Evolutionary conservation across 2,113 vertebrate species (phyloP), one percentile per base, ranked within the genome.

Genomic region (Psilopsiagon aymara): DNA sequence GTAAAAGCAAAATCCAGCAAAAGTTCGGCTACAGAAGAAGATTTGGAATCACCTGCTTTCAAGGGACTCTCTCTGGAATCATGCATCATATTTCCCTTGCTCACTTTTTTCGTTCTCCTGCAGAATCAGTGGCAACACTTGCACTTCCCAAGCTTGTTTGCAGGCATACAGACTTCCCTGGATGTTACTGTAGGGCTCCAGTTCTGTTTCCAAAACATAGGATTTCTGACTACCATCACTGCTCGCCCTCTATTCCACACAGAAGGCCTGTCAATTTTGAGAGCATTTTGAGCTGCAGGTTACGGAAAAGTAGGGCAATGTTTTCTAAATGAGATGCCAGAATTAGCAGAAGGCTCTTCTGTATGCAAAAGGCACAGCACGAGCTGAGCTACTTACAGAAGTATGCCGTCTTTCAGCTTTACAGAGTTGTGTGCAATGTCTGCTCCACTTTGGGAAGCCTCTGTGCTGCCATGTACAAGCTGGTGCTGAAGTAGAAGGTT

Each of bases 261-360:
- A 87, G 67, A 95, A 93, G 52, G 35, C 52, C 60, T 73, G 44
- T 82, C n/a, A 90, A 16, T 71, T 82, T 80, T 66, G 73, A 89
- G 74, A 93, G 35, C 52, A 64, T 46, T 86, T 46, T 69, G 64
- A 96, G 73, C 63, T 77, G 37, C 37, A 67, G 55, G 60, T 74
- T 88, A 83, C 44, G 90, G 68, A 84, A 95, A 97, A 92, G 64
- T 86, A 95, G 95, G 91, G 75, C 82, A 95, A 73, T 63, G 41
- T 59, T 93, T 95, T 87, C 82, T 86, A 96, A 95, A 93, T 83
- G 70, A 93, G 81, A 73, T 49, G 41, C 60, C 52, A 83, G 82
- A 95, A 96, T 96, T 92, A 92, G 66, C 94, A 94, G 74, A 97
- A 95, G 46, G 57, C 37, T 92, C 43, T 91, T 97, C 88, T 76